phyloP scores from a whole-genome alignment of 2,797 vertebrate genomes.

The Schizopygopsis pylzovi region DNA sequence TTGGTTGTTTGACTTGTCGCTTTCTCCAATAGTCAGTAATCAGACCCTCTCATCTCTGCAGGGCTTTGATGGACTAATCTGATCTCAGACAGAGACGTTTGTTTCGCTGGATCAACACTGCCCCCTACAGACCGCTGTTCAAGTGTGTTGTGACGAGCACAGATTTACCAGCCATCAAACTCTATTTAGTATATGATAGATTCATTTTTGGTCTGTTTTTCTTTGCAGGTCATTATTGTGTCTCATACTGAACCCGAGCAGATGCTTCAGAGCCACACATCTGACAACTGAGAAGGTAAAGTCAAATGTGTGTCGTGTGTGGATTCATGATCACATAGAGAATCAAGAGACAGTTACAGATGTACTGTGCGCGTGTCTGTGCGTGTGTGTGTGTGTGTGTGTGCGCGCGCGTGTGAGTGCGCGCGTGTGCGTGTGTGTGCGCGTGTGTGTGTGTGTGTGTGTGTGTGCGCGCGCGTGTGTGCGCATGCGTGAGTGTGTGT shows the following conservation, averaged over 20 bases:
- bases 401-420: no score
- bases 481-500: rapidly evolving
- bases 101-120: not conserved
- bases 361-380: no score
- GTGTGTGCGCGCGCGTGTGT: not conserved
- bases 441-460: not conserved
- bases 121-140: not conserved
- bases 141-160: not conserved
- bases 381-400: not conserved
- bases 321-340: no score
- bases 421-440: not conserved
- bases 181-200: not conserved
- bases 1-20: no score
- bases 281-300: not conserved
- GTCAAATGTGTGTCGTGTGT: no score
- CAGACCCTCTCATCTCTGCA: not conserved
- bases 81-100: not conserved
- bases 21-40: no score
- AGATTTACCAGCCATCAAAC: not conserved
- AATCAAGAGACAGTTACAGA: no score
- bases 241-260: not conserved
- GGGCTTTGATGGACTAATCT: not conserved
- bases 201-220: not conserved
- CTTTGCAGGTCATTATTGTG: not conserved
- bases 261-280: not conserved